Percentiles rank a stretch among this genome's conserved stretches.
Evolutionary conservation across 2,797 vertebrate species (phyloP).

Genomic region (Peromyscus attwateri): DNA sequence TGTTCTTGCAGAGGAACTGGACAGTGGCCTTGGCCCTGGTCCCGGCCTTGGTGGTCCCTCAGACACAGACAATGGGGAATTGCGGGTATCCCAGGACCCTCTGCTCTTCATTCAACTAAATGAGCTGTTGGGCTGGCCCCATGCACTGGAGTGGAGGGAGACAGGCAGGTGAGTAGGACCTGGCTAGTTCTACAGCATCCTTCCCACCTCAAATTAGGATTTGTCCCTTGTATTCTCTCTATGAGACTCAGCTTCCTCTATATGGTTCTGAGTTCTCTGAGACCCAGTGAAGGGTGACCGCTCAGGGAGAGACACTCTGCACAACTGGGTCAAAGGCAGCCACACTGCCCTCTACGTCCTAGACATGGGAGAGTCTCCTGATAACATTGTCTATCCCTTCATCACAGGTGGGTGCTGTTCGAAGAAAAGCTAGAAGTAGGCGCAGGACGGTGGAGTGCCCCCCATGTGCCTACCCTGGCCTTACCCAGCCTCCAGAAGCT

Average conservation of each 20-base stretch:
- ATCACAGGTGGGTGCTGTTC: slow-evolving; percentile 89
- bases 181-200: not conserved
- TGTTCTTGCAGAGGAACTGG: slow-evolving; percentile 29
- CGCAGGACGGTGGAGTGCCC: slow-evolving; percentile 87
- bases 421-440: slow-evolving; percentile 90
- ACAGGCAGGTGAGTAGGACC: slow-evolving; percentile 87
- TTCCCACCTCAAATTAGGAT: not conserved
- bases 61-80: slow-evolving; percentile 34
- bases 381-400: not conserved
- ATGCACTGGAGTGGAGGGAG: slow-evolving; percentile 87
- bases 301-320: not conserved
- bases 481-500: slow-evolving; percentile 88
- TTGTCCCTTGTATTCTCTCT: not conserved
- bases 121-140: slow-evolving; percentile 85
- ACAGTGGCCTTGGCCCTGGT: not conserved
- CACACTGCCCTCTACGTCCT: not conserved
- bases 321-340: not conserved
- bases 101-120: slow-evolving; percentile 89
- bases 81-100: not conserved
- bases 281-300: not conserved
- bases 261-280: slow-evolving; percentile 11
- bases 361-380: not conserved
- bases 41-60: not conserved
- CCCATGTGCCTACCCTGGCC: slow-evolving; percentile 86
- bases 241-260: not conserved